Base-by-base conservation (phyloP, 2,797 vertebrate genomes). In the Bradypodion pumilum region DNA sequence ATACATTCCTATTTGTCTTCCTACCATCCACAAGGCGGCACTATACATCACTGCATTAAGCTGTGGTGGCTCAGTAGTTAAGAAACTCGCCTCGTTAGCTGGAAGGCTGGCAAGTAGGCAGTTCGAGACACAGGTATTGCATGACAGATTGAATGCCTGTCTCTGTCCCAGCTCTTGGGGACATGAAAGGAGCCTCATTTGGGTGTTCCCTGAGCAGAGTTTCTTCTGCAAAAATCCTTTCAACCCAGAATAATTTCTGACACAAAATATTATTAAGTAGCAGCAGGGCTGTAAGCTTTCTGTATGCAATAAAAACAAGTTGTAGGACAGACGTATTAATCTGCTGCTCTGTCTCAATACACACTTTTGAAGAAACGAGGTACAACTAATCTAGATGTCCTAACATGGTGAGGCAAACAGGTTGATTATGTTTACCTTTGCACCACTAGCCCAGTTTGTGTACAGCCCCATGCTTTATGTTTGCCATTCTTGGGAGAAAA, bases 1-100 rank as follows among this genome's bases (percentile, higher is more conserved):
- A 10, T 29, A 73, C 21, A 32, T 56, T 44, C 63, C 19, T 8
- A 3, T 15, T 35, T 81, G 46, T 52, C 29, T 29, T 72, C 8
- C 56, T 77, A 21, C 42, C 35, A 46, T 19, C 82, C 73, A 81
- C 46, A 72, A 87, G 66, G 8, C 80, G 86, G 78, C 86, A 84
- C 42, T 70, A 21, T 32, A 37, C 12, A 42, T 4, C 35, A 35
- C 32, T 59, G n/a, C 7, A 59, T 21, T 59, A 21, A 49, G 21
- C n/a, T n/a, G n/a, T n/a, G n/a, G n/a, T n/a, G n/a, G n/a, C n/a
- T n/a, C n/a, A n/a, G n/a, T n/a, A n/a, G n/a, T n/a, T n/a, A n/a
- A n/a, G n/a, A n/a, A n/a, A n/a, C n/a, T n/a, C n/a, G n/a, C n/a
- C n/a, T n/a, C n/a, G n/a, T n/a, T n/a, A n/a, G n/a, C n/a, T n/a